Evolutionary conservation across 1,140 invertebrate genomes (phyloP), one percentile per base, ranked within the genome.

Genomic region (Macrobrachium rosenbergii): DNA sequence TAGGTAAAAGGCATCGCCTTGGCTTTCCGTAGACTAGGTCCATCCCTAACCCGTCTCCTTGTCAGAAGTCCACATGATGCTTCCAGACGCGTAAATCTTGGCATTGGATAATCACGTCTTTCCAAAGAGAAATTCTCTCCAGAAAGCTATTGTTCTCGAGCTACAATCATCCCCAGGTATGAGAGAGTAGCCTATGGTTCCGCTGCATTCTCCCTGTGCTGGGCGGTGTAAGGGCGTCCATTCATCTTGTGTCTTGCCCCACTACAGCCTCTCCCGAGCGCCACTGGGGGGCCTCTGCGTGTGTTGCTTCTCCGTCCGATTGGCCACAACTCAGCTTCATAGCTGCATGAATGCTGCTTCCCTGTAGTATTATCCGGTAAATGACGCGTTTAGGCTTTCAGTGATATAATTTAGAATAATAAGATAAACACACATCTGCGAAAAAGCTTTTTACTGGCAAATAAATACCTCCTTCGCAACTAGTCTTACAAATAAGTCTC

Each of bases 171-270:
- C 76, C 45, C 17, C 72, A 83, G 82, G 75, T 73, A 83, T 83
- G 72, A 83, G 82, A 58, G 37, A 60, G 45, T 52, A 60, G 82
- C n/a, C 19, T 23, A 16, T 21, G 82, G 62, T 59, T 63, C 62
- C 83, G 64, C 84, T 86, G 84, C 84, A 86, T 86, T 81, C 84
- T 76, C 84, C 45, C 64, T 8, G 84, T 81, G 84, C 72, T 86
- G 77, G 52, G 84, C 80, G 80, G 84, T 86, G 84, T 86, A 60
- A 86, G 84, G 77, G 45, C 80, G 62, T 72, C 84, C 77, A 86
- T 86, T 86, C 84, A 86, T 86, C 84, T 80, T 81, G 84, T 86
- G 77, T 86, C 76, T 10, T 64, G 62, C 84, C 23, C 64, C 77
- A 67, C 84, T 43, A 62, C 67, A 80, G 77, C 76, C 84, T 81